Evolutionary conservation across 2,797 vertebrate species (phyloP).

Genomic region (Sphenodon punctatus): DNA sequence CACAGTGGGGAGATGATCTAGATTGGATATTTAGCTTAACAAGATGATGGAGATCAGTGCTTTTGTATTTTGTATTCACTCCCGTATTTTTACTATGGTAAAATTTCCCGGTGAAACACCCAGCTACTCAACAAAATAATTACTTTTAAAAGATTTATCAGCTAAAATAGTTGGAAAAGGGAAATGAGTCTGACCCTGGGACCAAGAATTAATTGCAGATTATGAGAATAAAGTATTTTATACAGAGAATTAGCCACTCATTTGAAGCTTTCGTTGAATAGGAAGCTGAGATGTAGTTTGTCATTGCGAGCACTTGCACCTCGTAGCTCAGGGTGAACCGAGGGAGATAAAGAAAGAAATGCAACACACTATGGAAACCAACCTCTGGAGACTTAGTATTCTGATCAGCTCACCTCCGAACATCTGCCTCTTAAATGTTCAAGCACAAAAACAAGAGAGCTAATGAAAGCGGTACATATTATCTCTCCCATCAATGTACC

Average conservation of each 20-base stretch:
- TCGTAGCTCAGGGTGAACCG: slow-evolving; percentile 81
- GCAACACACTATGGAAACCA: slow-evolving; percentile 91
- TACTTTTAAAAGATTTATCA: slow-evolving; percentile 42
- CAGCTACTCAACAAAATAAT: slow-evolving; percentile 50
- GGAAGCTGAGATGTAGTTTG: slow-evolving; percentile 73
- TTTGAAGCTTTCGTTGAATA: slow-evolving; percentile 72
- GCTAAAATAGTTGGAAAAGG: slow-evolving; percentile 51
- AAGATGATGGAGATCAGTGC: slow-evolving; percentile 35
- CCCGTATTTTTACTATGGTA: slow-evolving; percentile 24
- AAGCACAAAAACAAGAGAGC: slow-evolving; percentile 88
- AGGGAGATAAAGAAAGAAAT: slow-evolving; percentile 85
- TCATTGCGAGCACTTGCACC: slow-evolving; percentile 80
- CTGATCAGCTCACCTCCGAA: slow-evolving; percentile 92
- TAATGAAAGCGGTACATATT: slow-evolving; percentile 89
- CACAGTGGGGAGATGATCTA: slow-evolving; percentile 17
- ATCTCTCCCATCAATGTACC: slow-evolving; percentile 88
- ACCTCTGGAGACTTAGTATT: slow-evolving; percentile 91
- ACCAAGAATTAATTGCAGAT: slow-evolving; percentile 75
- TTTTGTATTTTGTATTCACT: neutral
- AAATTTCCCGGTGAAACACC: slow-evolving; percentile 54
- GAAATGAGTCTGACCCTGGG: slow-evolving; percentile 63
- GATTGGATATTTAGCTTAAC: slow-evolving; percentile 34
- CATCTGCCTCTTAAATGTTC: slow-evolving; percentile 94
- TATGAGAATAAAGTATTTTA: slow-evolving; percentile 69
- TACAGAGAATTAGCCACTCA: slow-evolving; percentile 69